These are phyloP conservation scores for Lophotriccus pileatus DNA, from an alignment of 2,797 vertebrate species.

Conservation along the genomic window DNA sequence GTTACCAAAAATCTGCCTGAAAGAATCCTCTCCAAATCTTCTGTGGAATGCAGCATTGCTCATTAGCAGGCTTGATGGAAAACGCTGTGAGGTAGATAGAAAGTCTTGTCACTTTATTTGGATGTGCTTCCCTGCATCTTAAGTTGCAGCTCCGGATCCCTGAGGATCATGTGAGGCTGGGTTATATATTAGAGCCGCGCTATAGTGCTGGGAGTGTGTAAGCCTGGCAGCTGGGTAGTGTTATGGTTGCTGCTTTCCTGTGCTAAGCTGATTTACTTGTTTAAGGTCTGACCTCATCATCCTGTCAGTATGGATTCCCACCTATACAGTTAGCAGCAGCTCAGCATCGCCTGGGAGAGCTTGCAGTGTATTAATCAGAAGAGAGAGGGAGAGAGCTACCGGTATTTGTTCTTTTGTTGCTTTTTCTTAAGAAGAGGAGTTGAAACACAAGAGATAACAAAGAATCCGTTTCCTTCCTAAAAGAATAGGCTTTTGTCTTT, in stretches of 20 bases:
- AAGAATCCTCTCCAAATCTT: background rate
- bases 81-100: background rate
- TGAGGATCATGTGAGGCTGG: slow-evolving; percentile 77
- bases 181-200: slow-evolving; percentile 66
- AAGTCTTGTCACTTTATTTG: slow-evolving; percentile 49
- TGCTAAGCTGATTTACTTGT: slow-evolving; percentile 88
- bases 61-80: background rate
- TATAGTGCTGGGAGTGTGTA: slow-evolving; percentile 4
- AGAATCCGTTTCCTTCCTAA: slow-evolving; percentile 76
- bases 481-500: slow-evolving; percentile 53
- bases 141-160: slow-evolving; percentile 60
- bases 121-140: slow-evolving; percentile 73
- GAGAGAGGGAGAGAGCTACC: slow-evolving; percentile 13
- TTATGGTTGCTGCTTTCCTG: slow-evolving; percentile 78
- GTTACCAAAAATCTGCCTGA: background rate
- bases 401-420: slow-evolving; percentile 62
- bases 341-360: slow-evolving; percentile 65
- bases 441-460: slow-evolving; percentile 70
- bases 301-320: slow-evolving; percentile 82
- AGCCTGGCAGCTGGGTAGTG: slow-evolving; percentile 72
- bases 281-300: slow-evolving; percentile 93
- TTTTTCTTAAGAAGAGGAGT: slow-evolving; percentile 76
- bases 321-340: slow-evolving; percentile 78
- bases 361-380: slow-evolving; percentile 58
- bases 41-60: background rate